Percentiles rank a stretch among this genome's conserved stretches.
Evolutionary conservation across 2,888 invertebrate genomes (phyloP).

Genomic region (Pseudanteris insignis): DNA sequence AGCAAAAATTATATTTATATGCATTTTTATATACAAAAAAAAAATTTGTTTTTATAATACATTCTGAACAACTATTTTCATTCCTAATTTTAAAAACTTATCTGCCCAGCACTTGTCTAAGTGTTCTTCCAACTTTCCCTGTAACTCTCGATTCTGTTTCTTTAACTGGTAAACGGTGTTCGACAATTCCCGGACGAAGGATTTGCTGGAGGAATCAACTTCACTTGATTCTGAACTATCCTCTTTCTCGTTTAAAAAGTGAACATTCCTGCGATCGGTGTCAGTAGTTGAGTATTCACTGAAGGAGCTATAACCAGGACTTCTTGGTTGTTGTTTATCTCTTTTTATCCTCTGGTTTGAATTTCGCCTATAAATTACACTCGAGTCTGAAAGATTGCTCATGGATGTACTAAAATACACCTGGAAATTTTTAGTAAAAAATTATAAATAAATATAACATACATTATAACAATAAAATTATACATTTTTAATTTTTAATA

Average conservation of each 20-base stretch:
- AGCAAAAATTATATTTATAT: neutral
- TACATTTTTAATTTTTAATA: no score
- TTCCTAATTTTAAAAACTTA: no score
- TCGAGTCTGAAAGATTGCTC: constrained; percentile 14
- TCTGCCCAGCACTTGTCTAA: constrained; percentile 13
- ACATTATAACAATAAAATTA: no score
- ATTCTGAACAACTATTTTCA: no score
- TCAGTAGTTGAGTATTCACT: constrained; percentile 9
- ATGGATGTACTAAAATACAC: constrained; percentile 7
- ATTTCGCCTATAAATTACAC: neutral
- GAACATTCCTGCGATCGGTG: constrained; percentile 1
- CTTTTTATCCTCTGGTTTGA: neutral
- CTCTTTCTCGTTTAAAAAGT: neutral
- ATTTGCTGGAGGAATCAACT: neutral
- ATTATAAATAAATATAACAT: no score
- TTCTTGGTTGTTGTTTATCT: neutral
- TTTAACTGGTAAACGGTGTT: constrained; percentile 5
- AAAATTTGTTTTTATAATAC: neutral
- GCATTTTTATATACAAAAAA: neutral
- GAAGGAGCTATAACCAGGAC: neutral
- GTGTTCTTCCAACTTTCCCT: constrained; percentile 11
- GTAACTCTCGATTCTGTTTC: constrained; percentile 7
- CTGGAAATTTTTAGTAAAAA: no score
- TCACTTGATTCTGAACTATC: constrained; percentile 6
- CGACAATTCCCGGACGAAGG: constrained; percentile 3